Conservation (phyloP, 2,888 invertebrate species). For the Philaethria dido region DNA sequence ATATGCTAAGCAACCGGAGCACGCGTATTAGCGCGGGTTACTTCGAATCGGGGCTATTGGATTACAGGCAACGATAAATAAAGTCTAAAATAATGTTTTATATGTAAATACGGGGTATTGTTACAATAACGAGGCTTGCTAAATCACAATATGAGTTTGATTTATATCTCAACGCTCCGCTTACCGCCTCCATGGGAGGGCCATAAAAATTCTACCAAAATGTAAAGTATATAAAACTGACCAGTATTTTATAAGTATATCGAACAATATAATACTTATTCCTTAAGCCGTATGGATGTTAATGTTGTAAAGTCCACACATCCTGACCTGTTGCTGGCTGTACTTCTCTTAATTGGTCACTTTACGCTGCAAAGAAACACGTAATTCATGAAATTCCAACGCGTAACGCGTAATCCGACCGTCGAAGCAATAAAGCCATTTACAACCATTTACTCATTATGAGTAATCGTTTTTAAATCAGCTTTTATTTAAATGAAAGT, state of each 20-base stretch:
- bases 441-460: constrained; percentile 46
- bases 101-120: constrained; percentile 85
- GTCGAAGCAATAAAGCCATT: constrained; percentile 47
- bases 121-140: constrained; percentile 86
- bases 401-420: constrained; percentile 52
- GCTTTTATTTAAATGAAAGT: constrained; percentile 43
- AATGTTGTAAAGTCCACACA: constrained; percentile 17
- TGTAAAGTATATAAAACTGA: constrained; percentile 49
- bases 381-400: constrained; percentile 53
- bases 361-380: constrained; percentile 53
- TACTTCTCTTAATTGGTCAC: constrained; percentile 57
- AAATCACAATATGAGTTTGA: constrained; percentile 84
- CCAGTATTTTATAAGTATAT: constrained; percentile 19
- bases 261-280: constrained; percentile 34
- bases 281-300: constrained; percentile 24
- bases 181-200: constrained; percentile 77
- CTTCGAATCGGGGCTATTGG: constrained; percentile 60
- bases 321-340: constrained; percentile 41
- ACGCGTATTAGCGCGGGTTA: constrained; percentile 53
- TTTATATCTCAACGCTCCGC: constrained; percentile 82
- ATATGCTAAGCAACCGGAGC: constrained; percentile 63
- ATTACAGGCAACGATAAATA: constrained; percentile 70
- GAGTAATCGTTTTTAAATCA: constrained; percentile 47
- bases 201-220: constrained; percentile 68
- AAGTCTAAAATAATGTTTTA: constrained; percentile 78